Evolutionary conservation across 64 coral and sea anemone genomes (phyloP).

Genomic region (Dendrophyllia cribrosa): DNA sequence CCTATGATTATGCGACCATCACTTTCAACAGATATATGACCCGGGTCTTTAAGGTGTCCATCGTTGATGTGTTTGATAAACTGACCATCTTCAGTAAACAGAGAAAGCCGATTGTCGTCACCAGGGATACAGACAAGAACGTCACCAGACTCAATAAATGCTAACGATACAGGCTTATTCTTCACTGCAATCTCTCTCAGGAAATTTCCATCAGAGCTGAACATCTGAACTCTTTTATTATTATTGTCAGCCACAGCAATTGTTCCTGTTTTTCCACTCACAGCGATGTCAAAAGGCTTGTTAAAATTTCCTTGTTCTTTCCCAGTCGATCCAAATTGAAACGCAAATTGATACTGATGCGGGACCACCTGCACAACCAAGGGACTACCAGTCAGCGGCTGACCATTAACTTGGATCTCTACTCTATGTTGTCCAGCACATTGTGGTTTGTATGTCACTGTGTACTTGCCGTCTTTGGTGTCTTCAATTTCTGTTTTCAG

Average conservation of each 20-base stretch:
- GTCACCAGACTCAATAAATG: not conserved
- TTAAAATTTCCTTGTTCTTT: not conserved
- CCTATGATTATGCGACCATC: not conserved
- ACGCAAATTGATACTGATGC: no score
- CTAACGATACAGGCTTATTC: not conserved
- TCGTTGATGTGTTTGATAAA: conserved; percentile 1
- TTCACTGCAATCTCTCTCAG: not conserved
- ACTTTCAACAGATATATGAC: not conserved
- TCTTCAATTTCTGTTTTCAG: not conserved
- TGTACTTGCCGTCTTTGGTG: not conserved
- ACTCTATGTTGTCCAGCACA: not conserved
- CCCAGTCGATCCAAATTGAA: not conserved
- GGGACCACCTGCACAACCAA: not conserved
- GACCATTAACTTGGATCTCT: conserved; percentile 6
- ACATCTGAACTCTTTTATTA: conserved; percentile 11
- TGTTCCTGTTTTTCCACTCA: not conserved
- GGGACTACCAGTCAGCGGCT: conserved; percentile 4
- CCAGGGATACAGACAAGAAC: not conserved
- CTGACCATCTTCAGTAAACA: not conserved
- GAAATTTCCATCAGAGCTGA: conserved; percentile 8
- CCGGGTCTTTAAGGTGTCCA: not conserved
- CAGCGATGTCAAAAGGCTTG: not conserved
- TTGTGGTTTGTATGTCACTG: conserved; percentile 19
- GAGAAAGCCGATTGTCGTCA: not conserved
- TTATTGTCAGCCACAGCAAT: conserved; percentile 11